phyloP scores from a whole-genome alignment of 2,888 invertebrate species.

The Idaea straminata region DNA sequence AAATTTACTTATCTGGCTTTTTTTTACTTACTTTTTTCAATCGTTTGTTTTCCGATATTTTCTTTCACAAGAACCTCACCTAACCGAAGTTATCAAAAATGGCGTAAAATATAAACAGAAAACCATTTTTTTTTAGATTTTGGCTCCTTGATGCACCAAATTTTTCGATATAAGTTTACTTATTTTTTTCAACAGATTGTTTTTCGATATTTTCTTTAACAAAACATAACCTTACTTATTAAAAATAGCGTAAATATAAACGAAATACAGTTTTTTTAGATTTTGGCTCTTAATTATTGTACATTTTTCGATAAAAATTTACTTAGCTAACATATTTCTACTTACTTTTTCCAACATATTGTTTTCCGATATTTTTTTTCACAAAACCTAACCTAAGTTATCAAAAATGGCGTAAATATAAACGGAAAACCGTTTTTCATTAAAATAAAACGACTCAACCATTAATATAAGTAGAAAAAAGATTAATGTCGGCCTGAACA shows the following conservation, averaged over 20 bases:
- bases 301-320: too few species aligned
- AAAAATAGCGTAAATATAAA: constrained; percentile 60
- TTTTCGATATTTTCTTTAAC: background rate
- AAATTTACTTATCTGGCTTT: too few species aligned
- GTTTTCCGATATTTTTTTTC: background rate
- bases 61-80: background rate
- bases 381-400: background rate
- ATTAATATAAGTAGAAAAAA: constrained; percentile 77
- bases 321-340: too few species aligned
- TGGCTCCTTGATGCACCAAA: too few species aligned
- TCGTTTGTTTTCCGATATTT: background rate
- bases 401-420: constrained; percentile 57
- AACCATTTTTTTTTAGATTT: constrained; percentile 46
- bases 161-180: too few species aligned
- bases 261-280: constrained; percentile 53
- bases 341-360: too few species aligned
- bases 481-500: constrained; percentile 75
- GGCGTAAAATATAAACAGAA: constrained; percentile 53
- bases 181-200: too few species aligned
- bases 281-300: too few species aligned
- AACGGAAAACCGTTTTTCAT: constrained; percentile 65
- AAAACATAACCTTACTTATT: background rate
- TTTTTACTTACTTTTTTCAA: too few species aligned
- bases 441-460: constrained; percentile 74
- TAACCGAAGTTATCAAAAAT: constrained; percentile 40